Evolutionary conservation across 2,797 vertebrate genomes (phyloP).

Genomic region (Threskiornis aethiopicus): DNA sequence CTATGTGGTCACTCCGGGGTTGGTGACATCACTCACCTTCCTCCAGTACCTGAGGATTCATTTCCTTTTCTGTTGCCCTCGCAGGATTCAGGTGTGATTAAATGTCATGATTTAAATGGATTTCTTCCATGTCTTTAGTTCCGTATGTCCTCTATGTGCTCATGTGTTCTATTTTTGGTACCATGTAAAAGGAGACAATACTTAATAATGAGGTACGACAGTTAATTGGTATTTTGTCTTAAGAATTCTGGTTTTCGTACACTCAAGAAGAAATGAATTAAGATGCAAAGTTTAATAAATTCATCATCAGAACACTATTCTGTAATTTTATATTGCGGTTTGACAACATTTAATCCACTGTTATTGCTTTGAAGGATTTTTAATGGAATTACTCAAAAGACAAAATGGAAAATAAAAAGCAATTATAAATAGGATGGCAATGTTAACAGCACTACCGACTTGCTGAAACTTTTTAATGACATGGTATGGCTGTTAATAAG

Average conservation of each 20-base stretch:
- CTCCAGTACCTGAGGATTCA: neutral
- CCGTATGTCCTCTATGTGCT: neutral
- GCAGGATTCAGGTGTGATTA: neutral
- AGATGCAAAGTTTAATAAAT: conserved; percentile 56
- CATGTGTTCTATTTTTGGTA: neutral
- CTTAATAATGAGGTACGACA: neutral
- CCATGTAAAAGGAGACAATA: neutral
- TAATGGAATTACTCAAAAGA: conserved; percentile 73
- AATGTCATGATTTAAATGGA: neutral
- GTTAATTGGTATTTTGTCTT: conserved; percentile 18
- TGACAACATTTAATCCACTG: conserved; percentile 67
- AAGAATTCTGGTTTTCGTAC: neutral
- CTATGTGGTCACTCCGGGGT: neutral
- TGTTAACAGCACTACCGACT: conserved; percentile 32
- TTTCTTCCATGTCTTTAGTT: neutral
- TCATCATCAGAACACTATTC: conserved; percentile 48
- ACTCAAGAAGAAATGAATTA: conserved; percentile 30
- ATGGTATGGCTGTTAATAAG: conserved; percentile 52
- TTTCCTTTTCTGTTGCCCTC: neutral
- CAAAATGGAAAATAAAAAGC: conserved; percentile 60
- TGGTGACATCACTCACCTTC: neutral
- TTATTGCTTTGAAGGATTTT: conserved; percentile 68
- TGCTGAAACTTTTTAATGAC: conserved; percentile 57
- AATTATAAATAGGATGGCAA: conserved; percentile 40
- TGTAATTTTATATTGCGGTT: conserved; percentile 49